phyloP scores from a whole-genome alignment of 1,140 invertebrate species.

The Drosophila quadrilineata region DNA sequence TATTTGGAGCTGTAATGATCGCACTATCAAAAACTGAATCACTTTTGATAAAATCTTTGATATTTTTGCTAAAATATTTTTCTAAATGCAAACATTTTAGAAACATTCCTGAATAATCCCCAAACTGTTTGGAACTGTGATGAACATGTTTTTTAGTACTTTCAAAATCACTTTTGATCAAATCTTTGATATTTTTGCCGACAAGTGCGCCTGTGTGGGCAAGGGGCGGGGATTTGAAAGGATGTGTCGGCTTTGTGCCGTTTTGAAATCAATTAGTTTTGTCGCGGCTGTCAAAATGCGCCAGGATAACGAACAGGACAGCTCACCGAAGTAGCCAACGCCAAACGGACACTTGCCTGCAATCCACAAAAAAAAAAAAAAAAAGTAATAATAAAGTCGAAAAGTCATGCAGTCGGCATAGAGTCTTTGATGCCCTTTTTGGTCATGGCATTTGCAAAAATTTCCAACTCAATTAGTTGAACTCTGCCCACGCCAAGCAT shows the following conservation, averaged over 20 bases:
- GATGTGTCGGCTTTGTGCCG: slow-evolving; percentile 48
- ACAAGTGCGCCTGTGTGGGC: slow-evolving; percentile 54
- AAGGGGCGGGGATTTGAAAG: slow-evolving; percentile 24
- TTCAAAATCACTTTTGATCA: too few species aligned
- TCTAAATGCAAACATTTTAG: too few species aligned
- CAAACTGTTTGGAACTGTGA: too few species aligned
- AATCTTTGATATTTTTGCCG: background rate
- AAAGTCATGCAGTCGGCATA: slow-evolving; percentile 42
- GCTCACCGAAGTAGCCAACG: slow-evolving; percentile 10
- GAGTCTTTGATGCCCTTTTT: slow-evolving; percentile 31
- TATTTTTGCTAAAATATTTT: too few species aligned
- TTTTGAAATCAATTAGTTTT: slow-evolving; percentile 80
- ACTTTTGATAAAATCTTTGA: too few species aligned
- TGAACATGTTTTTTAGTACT: too few species aligned
- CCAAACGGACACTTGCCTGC: background rate
- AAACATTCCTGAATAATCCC: too few species aligned
- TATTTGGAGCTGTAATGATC: too few species aligned
- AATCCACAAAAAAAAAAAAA: too few species aligned
- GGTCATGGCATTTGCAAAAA: slow-evolving; percentile 68
- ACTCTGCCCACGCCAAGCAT: slow-evolving; percentile 37
- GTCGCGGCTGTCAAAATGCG: slow-evolving; percentile 74
- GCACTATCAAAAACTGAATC: too few species aligned
- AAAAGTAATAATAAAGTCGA: slow-evolving; percentile 64
- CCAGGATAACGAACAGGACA: slow-evolving; percentile 27
- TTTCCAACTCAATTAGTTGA: slow-evolving; percentile 76